Percentiles rank a stretch among this genome's conserved stretches.
Evolutionary conservation across 2,888 invertebrate genomes (phyloP).

Genomic region (Galerucella calmariensis): DNA sequence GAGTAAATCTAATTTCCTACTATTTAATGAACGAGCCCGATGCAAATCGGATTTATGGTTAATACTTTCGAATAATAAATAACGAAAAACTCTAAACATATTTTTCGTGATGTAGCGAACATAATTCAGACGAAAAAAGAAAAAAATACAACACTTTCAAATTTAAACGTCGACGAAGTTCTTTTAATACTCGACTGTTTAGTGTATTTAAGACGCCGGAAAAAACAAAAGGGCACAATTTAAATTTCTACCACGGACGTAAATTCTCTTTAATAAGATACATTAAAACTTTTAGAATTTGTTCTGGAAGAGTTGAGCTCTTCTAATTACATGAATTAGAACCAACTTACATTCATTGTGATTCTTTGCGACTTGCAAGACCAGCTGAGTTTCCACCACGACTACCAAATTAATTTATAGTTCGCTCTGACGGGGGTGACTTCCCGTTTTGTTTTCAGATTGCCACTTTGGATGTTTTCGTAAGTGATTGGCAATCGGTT

Average conservation of each 20-base stretch:
- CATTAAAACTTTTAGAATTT: slow-evolving; percentile 64
- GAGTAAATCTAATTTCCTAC: neutral
- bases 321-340: slow-evolving; percentile 65
- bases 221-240: slow-evolving; percentile 50
- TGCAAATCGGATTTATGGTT: neutral
- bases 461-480: slow-evolving; percentile 38
- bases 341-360: slow-evolving; percentile 64
- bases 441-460: slow-evolving; percentile 43
- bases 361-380: slow-evolving; percentile 58
- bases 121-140: slow-evolving; percentile 41
- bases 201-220: slow-evolving; percentile 46
- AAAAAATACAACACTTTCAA: slow-evolving; percentile 29
- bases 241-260: slow-evolving; percentile 55
- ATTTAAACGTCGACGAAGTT: slow-evolving; percentile 43
- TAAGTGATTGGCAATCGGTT: slow-evolving; percentile 6
- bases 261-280: slow-evolving; percentile 64
- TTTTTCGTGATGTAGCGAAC: slow-evolving; percentile 34
- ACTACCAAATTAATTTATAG: slow-evolving; percentile 59
- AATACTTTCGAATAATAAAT: neutral
- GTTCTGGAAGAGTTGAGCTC: slow-evolving; percentile 62
- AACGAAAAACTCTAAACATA: slow-evolving; percentile 18
- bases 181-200: slow-evolving; percentile 44
- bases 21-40: neutral
- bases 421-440: slow-evolving; percentile 44
- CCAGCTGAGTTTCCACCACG: slow-evolving; percentile 42